Evolutionary conservation across 2,888 invertebrate species (phyloP).

Genomic region (Phengaris alcon): DNA sequence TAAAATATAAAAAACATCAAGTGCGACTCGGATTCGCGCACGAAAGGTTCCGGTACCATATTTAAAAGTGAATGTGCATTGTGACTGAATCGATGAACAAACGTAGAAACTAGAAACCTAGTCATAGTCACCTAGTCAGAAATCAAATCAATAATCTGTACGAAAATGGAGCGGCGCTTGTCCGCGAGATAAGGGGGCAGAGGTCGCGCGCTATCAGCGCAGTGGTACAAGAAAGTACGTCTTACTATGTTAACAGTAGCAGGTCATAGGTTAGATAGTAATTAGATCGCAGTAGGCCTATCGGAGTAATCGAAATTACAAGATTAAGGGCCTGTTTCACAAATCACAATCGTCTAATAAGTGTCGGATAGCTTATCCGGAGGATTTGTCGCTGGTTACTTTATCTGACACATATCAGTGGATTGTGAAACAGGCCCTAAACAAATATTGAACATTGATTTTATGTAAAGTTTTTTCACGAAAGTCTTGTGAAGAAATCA

Average conservation of each 20-base stretch:
- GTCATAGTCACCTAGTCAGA: no score
- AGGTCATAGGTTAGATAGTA: not conserved
- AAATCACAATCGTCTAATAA: no score
- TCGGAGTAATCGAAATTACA: not conserved
- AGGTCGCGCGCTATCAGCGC: not conserved
- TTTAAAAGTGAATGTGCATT: not conserved
- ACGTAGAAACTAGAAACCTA: not conserved
- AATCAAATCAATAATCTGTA: conserved; percentile 5
- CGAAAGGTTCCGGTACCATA: not conserved
- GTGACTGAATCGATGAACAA: not conserved
- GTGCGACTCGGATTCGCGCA: no score
- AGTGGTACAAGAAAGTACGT: not conserved
- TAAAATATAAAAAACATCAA: not conserved
- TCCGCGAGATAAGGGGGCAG: not conserved
- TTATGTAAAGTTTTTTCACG: no score
- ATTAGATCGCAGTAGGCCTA: not conserved
- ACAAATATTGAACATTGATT: no score
- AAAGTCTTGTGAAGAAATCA: no score
- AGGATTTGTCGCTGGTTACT: no score
- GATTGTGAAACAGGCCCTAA: no score
- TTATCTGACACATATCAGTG: no score
- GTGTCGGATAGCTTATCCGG: no score
- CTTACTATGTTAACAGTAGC: not conserved
- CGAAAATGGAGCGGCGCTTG: conserved; percentile 18
- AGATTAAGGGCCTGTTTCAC: not conserved